phyloP scores from a whole-genome alignment of 2,797 vertebrate species.

The Enteromius trimaculatus region DNA sequence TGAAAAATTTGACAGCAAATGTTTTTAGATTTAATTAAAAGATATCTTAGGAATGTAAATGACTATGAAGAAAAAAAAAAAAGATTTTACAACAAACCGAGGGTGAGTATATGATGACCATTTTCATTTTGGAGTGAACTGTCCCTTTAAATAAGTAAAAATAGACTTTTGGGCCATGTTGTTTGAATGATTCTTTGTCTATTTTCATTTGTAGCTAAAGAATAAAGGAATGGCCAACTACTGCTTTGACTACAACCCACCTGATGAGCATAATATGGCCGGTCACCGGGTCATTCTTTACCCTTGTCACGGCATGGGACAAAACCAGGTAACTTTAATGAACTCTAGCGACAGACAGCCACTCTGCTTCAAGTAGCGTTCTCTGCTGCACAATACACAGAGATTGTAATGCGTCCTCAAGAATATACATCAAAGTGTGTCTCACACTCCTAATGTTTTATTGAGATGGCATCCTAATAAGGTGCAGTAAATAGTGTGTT shows the following conservation, averaged over 20 bases:
- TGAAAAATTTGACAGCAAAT: no score
- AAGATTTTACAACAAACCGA: not conserved
- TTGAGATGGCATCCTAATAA: constrained; percentile 11
- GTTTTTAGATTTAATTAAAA: no score
- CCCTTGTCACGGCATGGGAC: constrained; percentile 93
- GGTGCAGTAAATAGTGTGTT: constrained; percentile 5
- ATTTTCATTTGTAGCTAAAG: constrained; percentile 79
- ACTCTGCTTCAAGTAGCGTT: not conserved
- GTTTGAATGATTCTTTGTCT: not conserved
- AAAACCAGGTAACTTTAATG: constrained; percentile 87
- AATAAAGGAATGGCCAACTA: constrained; percentile 83
- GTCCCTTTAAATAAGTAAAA: not conserved
- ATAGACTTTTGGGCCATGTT: not conserved
- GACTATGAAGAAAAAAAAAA: not conserved
- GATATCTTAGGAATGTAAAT: not conserved
- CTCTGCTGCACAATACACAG: not conserved
- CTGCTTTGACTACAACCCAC: constrained; percentile 96
- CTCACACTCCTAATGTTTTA: constrained; percentile 2
- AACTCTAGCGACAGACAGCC: not conserved
- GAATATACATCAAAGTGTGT: constrained; percentile 25
- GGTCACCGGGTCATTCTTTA: constrained; percentile 89
- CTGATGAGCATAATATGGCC: constrained; percentile 76
- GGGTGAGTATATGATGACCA: not conserved
- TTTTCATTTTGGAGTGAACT: not conserved
- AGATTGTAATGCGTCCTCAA: constrained; percentile 1